A percentile compares a stretch with the other conserved stretches of the same genome.
Conservation (phyloP, 2,797 vertebrate genomes). For the Chaunax sp. region DNA sequence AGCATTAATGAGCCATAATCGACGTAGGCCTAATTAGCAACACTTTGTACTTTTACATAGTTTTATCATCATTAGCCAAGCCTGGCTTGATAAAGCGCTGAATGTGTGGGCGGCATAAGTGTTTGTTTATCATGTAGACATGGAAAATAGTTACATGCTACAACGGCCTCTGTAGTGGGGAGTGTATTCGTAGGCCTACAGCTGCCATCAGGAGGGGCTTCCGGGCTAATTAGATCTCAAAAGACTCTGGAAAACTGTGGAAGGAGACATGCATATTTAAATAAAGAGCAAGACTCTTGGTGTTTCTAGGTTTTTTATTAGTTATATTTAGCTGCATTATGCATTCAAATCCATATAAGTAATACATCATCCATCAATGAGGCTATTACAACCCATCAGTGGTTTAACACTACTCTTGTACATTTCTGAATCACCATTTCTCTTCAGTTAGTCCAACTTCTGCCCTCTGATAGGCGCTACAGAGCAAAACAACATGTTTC, state of each 20-base stretch:
- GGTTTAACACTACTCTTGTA: constrained; percentile 30
- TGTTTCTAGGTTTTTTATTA: constrained; percentile 8
- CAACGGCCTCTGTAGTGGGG: constrained; percentile 45
- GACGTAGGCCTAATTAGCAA: constrained; percentile 76
- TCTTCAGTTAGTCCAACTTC: constrained; percentile 8
- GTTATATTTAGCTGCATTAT: constrained; percentile 39
- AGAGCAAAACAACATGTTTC: too few species aligned
- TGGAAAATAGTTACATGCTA: constrained; percentile 79
- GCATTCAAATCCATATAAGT: constrained; percentile 50
- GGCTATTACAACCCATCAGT: constrained; percentile 51
- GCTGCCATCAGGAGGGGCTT: constrained; percentile 52
- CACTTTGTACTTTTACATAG: constrained; percentile 71
- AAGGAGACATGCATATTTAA: constrained; percentile 57
- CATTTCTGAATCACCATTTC: neutral
- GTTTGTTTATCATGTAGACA: constrained; percentile 79
- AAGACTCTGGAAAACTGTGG: constrained; percentile 51
- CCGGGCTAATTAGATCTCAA: constrained; percentile 67
- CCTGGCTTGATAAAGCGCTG: constrained; percentile 58
- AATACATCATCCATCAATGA: constrained; percentile 58
- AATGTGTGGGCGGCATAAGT: constrained; percentile 69
- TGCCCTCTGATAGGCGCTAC: too few species aligned
- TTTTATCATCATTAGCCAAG: constrained; percentile 82
- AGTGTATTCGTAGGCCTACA: constrained; percentile 42
- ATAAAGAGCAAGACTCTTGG: constrained; percentile 15
- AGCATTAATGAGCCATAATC: constrained; percentile 77